A percentile compares a stretch with the other conserved stretches of the same genome.
phyloP scores from a whole-genome alignment of 37 sponge, comb jelly and placozoan genomes.

The Ianthella basta region DNA sequence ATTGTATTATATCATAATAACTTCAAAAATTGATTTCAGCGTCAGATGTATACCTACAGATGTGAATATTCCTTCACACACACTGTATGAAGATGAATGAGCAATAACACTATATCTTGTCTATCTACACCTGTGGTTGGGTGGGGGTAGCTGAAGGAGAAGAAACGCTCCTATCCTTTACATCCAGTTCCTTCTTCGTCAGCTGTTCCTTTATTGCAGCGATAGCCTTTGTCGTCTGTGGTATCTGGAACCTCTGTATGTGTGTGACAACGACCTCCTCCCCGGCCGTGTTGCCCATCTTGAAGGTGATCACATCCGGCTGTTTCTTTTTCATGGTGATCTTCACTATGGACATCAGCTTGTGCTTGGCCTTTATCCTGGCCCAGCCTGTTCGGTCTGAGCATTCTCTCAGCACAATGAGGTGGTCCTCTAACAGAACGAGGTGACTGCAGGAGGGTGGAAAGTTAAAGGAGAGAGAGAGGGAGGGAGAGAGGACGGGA shows the following conservation, averaged over 20 bases:
- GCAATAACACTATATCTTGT: no score
- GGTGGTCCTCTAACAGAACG: constrained; percentile 51
- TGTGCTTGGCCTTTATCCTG: constrained; percentile 60
- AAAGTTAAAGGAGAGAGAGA: neutral
- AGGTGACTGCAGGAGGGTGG: constrained; percentile 58
- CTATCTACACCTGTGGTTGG: no score
- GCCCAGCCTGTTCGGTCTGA: constrained; percentile 82
- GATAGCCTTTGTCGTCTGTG: constrained; percentile 74
- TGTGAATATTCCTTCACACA: no score
- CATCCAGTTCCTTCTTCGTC: neutral
- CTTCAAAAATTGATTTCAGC: no score
- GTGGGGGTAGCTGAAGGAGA: no score
- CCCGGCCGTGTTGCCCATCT: constrained; percentile 55
- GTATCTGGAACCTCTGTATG: constrained; percentile 76
- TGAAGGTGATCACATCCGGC: constrained; percentile 92
- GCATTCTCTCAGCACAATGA: constrained; percentile 76
- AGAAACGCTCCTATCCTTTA: no score
- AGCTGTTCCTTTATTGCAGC: constrained; percentile 65
- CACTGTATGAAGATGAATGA: no score
- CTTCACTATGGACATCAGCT: constrained; percentile 64
- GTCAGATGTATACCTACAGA: no score
- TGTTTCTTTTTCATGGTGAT: constrained; percentile 94
- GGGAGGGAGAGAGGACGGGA: no score
- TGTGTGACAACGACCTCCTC: constrained; percentile 48
- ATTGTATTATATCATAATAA: no score